These are phyloP conservation scores for Sinotaia quadrata DNA, from an alignment of 2,888 invertebrate species.

Conservation along the genomic window DNA sequence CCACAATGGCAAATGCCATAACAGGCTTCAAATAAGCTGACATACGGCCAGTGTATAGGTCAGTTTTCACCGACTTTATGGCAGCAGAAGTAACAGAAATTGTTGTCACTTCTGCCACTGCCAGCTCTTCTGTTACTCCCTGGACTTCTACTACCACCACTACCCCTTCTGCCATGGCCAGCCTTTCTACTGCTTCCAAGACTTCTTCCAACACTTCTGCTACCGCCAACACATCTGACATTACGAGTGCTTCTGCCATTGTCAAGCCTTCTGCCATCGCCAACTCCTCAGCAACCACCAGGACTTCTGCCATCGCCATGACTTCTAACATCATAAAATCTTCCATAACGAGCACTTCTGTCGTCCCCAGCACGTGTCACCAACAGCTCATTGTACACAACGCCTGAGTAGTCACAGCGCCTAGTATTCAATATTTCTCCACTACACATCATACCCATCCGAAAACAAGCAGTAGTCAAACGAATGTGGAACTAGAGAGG, in stretches of 20 bases:
- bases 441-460: too few species aligned
- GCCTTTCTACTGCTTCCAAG: not conserved
- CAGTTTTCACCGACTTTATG: not conserved
- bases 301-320: conserved; percentile 27
- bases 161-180: not conserved
- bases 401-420: too few species aligned
- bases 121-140: not conserved
- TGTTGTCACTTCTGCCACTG: not conserved
- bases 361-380: not conserved
- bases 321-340: not conserved
- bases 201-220: conserved; percentile 4
- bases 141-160: not conserved
- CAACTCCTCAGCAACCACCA: conserved; percentile 27
- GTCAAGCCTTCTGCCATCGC: conserved; percentile 24
- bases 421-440: too few species aligned
- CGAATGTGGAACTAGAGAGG: too few species aligned
- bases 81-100: not conserved
- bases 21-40: too few species aligned
- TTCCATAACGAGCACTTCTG: not conserved
- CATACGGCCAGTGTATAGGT: too few species aligned
- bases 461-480: too few species aligned
- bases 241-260: conserved; percentile 21
- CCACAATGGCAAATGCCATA: too few species aligned
- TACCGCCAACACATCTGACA: conserved; percentile 8
- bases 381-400: too few species aligned